Conservation (phyloP, 2,888 invertebrate genomes). For the Erannis defoliaria region DNA sequence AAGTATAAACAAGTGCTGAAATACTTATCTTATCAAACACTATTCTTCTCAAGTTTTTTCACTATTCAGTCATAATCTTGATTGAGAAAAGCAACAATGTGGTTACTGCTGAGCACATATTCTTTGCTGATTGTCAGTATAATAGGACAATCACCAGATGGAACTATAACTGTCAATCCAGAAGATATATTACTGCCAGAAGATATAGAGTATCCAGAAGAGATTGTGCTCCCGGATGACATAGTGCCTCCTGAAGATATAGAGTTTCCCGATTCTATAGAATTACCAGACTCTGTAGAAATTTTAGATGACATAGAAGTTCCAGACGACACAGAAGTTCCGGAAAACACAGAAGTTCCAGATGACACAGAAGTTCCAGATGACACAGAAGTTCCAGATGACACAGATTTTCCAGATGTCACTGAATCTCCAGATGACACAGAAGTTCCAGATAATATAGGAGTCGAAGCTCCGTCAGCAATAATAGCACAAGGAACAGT, state of each 20-base stretch:
- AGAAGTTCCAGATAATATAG: not conserved
- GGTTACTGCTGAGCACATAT: conserved; percentile 47
- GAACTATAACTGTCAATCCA: conserved; percentile 1
- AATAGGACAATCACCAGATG: conserved; percentile 44
- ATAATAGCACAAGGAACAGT: conserved; percentile 67
- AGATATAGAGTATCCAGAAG: not conserved
- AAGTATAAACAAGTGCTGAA: conserved; percentile 16
- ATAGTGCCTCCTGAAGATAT: not conserved
- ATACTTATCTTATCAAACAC: conserved; percentile 48
- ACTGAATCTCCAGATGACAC: not conserved
- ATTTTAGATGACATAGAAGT: not conserved
- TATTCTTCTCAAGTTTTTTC: conserved; percentile 33
- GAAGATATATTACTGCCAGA: not conserved
- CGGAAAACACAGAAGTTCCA: not conserved
- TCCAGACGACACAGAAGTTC: not conserved
- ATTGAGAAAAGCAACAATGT: conserved; percentile 56
- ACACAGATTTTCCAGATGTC: not conserved
- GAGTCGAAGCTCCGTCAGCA: conserved; percentile 49
- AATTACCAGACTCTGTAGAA: not conserved
- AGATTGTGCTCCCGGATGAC: not conserved
- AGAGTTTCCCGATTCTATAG: conserved; percentile 2
- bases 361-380: no score
- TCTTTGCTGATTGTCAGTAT: conserved; percentile 45
- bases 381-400: not conserved
- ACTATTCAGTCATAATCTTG: conserved; percentile 49